Evolutionary conservation across 2,888 invertebrate genomes (phyloP).

Genomic region (Cheilosia vernalis): DNA sequence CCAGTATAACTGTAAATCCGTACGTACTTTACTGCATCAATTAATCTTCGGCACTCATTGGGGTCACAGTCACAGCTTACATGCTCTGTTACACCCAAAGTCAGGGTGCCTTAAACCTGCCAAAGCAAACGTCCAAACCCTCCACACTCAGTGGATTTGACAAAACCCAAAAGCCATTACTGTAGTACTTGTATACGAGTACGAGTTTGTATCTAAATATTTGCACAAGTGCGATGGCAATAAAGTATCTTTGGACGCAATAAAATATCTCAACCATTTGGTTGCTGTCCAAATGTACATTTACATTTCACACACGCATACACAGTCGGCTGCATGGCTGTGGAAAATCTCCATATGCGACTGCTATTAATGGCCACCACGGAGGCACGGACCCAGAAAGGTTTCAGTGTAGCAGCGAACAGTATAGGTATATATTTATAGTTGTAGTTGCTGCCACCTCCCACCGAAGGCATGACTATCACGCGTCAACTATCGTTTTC

Average conservation of each 20-base stretch:
- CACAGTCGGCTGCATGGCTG: conserved; percentile 33
- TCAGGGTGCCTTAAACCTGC: no score
- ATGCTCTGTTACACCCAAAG: no score
- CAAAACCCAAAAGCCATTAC: no score
- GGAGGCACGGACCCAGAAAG: conserved; percentile 15
- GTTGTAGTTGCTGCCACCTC: not conserved
- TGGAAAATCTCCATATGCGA: conserved; percentile 64
- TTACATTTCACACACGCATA: conserved; percentile 43
- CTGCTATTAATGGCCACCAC: conserved; percentile 58
- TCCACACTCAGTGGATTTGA: no score
- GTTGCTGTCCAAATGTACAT: conserved; percentile 67
- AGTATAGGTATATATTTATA: no score
- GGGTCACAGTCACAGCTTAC: no score
- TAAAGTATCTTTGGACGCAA: conserved; percentile 63
- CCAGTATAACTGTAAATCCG: no score
- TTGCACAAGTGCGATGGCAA: conserved; percentile 54
- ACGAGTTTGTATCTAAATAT: conserved; percentile 25
- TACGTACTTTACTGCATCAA: no score
- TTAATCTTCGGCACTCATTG: no score
- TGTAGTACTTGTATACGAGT: no score
- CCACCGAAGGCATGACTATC: conserved; percentile 16
- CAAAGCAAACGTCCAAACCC: no score
- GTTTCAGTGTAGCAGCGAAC: not conserved
- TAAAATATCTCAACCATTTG: conserved; percentile 71
- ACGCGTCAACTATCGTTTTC: conserved; percentile 26